Percentiles rank a stretch among this genome's conserved stretches.
Conservation (phyloP, 1,140 invertebrate genomes). For the Helicoverpa armigera region DNA sequence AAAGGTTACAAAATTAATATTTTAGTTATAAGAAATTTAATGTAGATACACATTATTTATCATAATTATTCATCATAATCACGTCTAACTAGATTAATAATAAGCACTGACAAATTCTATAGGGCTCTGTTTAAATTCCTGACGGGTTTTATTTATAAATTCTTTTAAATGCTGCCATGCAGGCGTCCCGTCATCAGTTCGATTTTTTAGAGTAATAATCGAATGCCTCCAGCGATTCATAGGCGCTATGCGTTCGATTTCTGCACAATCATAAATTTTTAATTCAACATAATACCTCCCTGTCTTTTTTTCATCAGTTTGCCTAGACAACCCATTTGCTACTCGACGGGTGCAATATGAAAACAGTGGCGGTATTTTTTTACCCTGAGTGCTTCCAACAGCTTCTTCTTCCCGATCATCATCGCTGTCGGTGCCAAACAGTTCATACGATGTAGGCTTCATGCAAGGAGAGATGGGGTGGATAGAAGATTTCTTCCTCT, state of each 20-base stretch:
- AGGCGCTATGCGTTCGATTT: background rate
- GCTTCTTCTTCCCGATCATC: background rate
- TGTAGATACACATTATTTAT: too few species aligned
- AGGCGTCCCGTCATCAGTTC: background rate
- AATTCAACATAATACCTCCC: background rate
- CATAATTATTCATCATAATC: too few species aligned
- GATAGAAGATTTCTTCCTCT: conserved; percentile 4
- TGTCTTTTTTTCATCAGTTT: background rate
- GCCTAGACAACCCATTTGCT: background rate
- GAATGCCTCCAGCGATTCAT: conserved; percentile 1
- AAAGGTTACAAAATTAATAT: too few species aligned
- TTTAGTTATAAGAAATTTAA: background rate
- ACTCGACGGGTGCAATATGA: background rate
- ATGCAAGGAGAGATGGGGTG: conserved; percentile 5
- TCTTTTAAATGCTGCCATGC: background rate
- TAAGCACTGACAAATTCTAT: background rate
- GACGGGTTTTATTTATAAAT: background rate
- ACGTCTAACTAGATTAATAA: background rate
- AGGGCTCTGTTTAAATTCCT: background rate
- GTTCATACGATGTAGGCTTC: background rate
- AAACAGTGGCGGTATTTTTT: background rate
- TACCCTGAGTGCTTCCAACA: background rate
- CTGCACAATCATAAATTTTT: background rate
- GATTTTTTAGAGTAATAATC: background rate
- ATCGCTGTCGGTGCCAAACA: conserved; percentile 4